Conservation (phyloP, 2,888 invertebrate species). For the Sinodicranocentrus sp. region DNA sequence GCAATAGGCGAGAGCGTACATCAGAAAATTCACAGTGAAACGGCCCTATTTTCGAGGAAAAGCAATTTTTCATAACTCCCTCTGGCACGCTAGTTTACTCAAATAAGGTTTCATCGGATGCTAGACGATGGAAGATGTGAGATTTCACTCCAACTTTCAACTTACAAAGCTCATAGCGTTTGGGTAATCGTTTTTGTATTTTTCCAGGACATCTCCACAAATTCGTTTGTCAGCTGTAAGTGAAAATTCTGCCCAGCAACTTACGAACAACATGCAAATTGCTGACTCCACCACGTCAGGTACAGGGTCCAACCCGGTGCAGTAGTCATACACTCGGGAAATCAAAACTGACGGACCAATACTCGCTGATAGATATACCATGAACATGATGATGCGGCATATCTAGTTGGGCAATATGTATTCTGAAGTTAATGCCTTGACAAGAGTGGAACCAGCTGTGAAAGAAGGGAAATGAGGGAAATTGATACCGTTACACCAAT, state of each 20-base stretch:
- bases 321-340: constrained; percentile 25
- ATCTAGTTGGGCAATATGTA: not conserved
- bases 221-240: constrained; percentile 25
- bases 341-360: constrained; percentile 43
- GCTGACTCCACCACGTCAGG: constrained; percentile 41
- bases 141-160: not conserved
- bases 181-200: constrained; percentile 28
- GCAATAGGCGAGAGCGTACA: constrained; percentile 30
- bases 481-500: constrained; percentile 40
- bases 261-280: constrained; percentile 48
- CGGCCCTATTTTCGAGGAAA: constrained; percentile 53
- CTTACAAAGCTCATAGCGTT: constrained; percentile 55
- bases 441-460: too few species aligned
- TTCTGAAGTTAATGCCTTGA: too few species aligned
- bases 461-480: too few species aligned
- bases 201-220: constrained; percentile 23
- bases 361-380: constrained; percentile 47
- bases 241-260: constrained; percentile 57
- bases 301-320: constrained; percentile 29
- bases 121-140: too few species aligned
- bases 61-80: not conserved
- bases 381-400: constrained; percentile 45
- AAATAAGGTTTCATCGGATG: too few species aligned
- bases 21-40: constrained; percentile 27
- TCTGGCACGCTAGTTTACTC: not conserved